Evolutionary conservation across 2,113 vertebrate species (phyloP).

Genomic region (Gambusia holbrooki): DNA sequence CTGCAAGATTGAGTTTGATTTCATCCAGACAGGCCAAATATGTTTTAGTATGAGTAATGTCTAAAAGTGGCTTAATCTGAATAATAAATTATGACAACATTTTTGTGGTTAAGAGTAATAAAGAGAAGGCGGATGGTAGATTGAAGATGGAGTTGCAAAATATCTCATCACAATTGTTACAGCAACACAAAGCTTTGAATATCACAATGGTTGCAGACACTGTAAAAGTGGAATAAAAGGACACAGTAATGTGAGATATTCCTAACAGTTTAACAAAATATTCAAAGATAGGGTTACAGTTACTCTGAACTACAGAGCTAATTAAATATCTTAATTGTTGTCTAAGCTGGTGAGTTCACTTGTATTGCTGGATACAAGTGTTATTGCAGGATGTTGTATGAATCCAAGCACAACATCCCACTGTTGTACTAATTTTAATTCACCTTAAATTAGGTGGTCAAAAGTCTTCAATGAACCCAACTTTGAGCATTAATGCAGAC

Average conservation of each 20-base stretch:
- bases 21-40: slow-evolving; percentile 4
- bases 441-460: not conserved
- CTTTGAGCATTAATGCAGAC: not conserved
- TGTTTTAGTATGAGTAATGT: not conserved
- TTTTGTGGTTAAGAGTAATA: not conserved
- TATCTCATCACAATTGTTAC: not conserved
- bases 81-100: slow-evolving; percentile 3
- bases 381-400: no score
- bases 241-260: no score
- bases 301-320: not conserved
- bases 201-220: not conserved
- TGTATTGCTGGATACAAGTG: no score
- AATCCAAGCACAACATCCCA: not conserved
- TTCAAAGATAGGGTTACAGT: not conserved
- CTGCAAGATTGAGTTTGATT: not conserved
- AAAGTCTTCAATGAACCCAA: not conserved
- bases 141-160: not conserved
- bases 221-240: not conserved
- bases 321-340: not conserved
- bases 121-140: not conserved
- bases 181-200: not conserved
- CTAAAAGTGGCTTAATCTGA: not conserved
- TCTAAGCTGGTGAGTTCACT: not conserved
- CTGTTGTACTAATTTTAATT: not conserved
- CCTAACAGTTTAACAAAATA: not conserved